Evolutionary conservation across 2,113 vertebrate species (phyloP).

Genomic region (Pseudolaguvia tuberculata): DNA sequence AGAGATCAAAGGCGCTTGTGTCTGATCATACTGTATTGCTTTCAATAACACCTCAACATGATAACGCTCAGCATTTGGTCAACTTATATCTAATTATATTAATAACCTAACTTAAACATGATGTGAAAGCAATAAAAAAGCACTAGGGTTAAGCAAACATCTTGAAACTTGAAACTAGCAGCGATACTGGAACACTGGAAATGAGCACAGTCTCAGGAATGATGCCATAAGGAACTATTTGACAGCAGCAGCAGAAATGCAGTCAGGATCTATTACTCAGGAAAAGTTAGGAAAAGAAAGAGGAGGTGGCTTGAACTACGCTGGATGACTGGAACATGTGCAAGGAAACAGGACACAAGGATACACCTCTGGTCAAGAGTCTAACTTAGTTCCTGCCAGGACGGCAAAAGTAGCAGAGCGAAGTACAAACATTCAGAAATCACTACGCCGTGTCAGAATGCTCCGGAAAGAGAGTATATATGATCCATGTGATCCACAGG

Average conservation of each 20-base stretch:
- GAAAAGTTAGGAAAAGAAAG: slow-evolving; percentile 2
- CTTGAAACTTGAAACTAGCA: slow-evolving; percentile 1
- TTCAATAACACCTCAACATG: not conserved
- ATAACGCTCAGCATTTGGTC: not conserved
- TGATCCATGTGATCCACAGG: slow-evolving; percentile 27
- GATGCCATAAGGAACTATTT: not conserved
- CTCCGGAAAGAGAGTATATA: slow-evolving; percentile 15
- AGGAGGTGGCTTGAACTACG: not conserved
- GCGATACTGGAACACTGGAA: slow-evolving; percentile 6
- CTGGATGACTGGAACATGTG: slow-evolving; percentile 16
- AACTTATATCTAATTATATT: not conserved
- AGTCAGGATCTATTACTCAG: slow-evolving; percentile 4
- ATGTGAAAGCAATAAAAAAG: not conserved
- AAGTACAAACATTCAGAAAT: slow-evolving; percentile 20
- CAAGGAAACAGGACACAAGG: slow-evolving; percentile 13
- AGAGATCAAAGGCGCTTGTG: not conserved
- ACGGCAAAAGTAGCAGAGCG: slow-evolving; percentile 13
- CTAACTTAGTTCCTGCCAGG: slow-evolving; percentile 1
- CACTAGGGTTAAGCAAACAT: slow-evolving; percentile 17
- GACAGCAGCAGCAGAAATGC: slow-evolving; percentile 20
- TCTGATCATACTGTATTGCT: slow-evolving; percentile 1
- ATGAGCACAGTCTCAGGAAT: slow-evolving; percentile 3
- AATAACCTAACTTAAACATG: not conserved
- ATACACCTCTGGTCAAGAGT: slow-evolving; percentile 4
- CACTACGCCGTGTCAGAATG: slow-evolving; percentile 16